Evolutionary conservation across 1,140 invertebrate species (phyloP).

Genomic region (Olivierus martensii): DNA sequence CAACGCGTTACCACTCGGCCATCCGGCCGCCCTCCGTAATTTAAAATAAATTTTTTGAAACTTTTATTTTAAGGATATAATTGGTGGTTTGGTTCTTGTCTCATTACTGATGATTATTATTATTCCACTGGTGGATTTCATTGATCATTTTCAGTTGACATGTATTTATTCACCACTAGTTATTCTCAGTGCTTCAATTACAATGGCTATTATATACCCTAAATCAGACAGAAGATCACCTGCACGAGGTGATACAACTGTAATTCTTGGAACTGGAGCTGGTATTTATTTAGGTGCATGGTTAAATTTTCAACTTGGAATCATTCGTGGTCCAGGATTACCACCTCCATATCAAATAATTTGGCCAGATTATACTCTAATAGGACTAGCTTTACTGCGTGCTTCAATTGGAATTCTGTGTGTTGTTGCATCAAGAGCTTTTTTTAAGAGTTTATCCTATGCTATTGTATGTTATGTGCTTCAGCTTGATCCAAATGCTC

Average conservation of each 20-base stretch:
- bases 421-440: conserved; percentile 46
- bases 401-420: conserved; percentile 57
- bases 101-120: conserved; percentile 49
- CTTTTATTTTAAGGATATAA: conserved; percentile 45
- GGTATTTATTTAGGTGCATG: conserved; percentile 66
- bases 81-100: conserved; percentile 54
- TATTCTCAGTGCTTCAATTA: conserved; percentile 45
- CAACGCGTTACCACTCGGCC: too few relatives aligned
- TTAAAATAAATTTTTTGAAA: too few relatives aligned
- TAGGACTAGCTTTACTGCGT: conserved; percentile 45
- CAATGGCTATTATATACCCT: conserved; percentile 51
- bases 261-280: conserved; percentile 63
- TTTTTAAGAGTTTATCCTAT: conserved; percentile 54
- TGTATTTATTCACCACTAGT: conserved; percentile 47
- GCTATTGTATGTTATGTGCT: conserved; percentile 51
- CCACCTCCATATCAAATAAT: conserved; percentile 54
- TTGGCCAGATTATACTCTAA: conserved; percentile 57
- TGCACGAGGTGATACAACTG: conserved; percentile 72
- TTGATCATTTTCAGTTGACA: conserved; percentile 57
- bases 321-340: conserved; percentile 37
- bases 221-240: conserved; percentile 61
- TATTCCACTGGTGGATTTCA: conserved; percentile 52
- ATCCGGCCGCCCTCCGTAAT: too few relatives aligned
- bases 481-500: conserved; percentile 40
- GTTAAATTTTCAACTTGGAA: conserved; percentile 62